Percentiles rank a stretch among this genome's conserved stretches.
These are phyloP conservation scores for Sylvietta virens DNA, from an alignment of 2,113 vertebrate genomes.

Conservation along the genomic window DNA sequence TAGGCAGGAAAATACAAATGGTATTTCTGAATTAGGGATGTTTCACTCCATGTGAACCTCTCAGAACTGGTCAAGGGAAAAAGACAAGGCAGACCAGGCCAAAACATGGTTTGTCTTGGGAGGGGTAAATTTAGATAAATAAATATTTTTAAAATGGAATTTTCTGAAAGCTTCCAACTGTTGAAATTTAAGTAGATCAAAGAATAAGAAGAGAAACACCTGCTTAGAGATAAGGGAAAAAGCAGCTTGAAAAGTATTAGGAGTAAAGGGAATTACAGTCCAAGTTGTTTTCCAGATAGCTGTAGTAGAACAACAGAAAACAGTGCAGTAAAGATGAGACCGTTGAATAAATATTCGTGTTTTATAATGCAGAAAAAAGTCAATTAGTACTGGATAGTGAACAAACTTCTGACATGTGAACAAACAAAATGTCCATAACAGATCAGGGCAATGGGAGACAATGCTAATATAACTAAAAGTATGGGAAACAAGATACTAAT, in stretches of 20 bases:
- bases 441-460: background rate
- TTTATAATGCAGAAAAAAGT: background rate
- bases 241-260: background rate
- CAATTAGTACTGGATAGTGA: background rate
- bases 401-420: background rate
- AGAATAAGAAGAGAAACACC: background rate
- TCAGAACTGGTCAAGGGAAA: background rate
- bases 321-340: background rate
- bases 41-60: background rate
- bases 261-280: background rate
- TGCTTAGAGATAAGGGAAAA: background rate
- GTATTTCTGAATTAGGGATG: background rate
- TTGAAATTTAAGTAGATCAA: background rate
- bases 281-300: background rate
- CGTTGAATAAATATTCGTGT: background rate
- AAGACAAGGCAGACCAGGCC: background rate
- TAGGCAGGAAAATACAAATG: constrained; percentile 25
- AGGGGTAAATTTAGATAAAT: background rate
- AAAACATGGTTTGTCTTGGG: background rate
- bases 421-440: background rate
- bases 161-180: background rate
- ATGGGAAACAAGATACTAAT: background rate
- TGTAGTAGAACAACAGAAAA: background rate
- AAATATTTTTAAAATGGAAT: background rate
- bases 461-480: background rate